Conservation (phyloP, 2,797 vertebrate genomes). For the Poeciliopsis turneri region DNA sequence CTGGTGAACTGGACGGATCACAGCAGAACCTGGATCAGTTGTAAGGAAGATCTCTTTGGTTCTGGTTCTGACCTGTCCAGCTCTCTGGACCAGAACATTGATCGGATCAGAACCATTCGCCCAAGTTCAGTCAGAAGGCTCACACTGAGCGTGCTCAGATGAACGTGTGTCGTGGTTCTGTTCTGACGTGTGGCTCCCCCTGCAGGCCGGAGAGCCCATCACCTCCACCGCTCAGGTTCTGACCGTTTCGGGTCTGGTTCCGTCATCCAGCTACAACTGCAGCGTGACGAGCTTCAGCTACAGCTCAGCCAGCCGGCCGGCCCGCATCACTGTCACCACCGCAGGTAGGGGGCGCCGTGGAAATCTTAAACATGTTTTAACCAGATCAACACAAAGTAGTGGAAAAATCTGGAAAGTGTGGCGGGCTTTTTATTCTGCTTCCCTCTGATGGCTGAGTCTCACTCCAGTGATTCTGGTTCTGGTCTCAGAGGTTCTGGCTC, state of each 20-base stretch:
- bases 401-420: neutral
- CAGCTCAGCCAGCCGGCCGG: slow-evolving; percentile 85
- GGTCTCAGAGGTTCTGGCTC: neutral
- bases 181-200: neutral
- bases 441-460: neutral
- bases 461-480: neutral
- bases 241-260: slow-evolving; percentile 86
- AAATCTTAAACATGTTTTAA: no score
- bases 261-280: slow-evolving; percentile 93
- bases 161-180: neutral
- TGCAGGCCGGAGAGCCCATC: slow-evolving; percentile 82
- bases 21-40: neutral
- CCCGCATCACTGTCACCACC: slow-evolving; percentile 87
- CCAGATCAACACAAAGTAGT: neutral
- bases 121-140: neutral
- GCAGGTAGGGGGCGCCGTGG: slow-evolving; percentile 76
- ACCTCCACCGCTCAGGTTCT: slow-evolving; percentile 84
- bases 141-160: neutral
- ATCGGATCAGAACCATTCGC: neutral
- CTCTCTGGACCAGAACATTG: neutral
- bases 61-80: neutral
- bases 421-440: neutral
- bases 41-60: neutral
- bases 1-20: neutral
- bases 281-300: slow-evolving; percentile 92